Conservation (phyloP, 2,888 invertebrate species). For the Polydrusus cervinus region DNA sequence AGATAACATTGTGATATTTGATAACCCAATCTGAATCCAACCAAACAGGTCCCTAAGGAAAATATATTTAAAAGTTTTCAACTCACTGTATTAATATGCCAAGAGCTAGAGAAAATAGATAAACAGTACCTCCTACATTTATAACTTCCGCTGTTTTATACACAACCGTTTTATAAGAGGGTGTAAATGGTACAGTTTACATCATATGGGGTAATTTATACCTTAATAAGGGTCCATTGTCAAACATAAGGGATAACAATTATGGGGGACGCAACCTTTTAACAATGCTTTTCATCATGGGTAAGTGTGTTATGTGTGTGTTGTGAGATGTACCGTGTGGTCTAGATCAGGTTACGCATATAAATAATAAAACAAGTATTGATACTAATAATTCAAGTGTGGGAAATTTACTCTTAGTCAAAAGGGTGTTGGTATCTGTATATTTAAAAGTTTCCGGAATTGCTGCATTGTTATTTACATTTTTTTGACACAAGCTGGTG, state of each 20-base stretch:
- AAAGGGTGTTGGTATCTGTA: neutral
- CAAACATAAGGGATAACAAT: slow-evolving; percentile 57
- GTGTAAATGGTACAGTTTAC: slow-evolving; percentile 56
- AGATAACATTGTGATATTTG: too few species aligned
- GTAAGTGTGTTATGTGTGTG: slow-evolving; percentile 33
- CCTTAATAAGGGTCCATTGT: slow-evolving; percentile 62
- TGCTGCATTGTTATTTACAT: neutral
- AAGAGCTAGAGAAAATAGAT: neutral
- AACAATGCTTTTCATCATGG: slow-evolving; percentile 11
- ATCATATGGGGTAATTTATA: slow-evolving; percentile 62
- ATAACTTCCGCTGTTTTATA: slow-evolving; percentile 21
- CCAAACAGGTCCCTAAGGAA: too few species aligned
- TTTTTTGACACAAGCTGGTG: too few species aligned
- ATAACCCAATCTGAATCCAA: too few species aligned
- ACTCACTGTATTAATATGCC: too few species aligned
- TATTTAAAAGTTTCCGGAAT: neutral
- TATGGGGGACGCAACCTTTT: slow-evolving; percentile 52
- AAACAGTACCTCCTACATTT: neutral
- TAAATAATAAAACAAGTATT: neutral
- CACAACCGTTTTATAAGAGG: slow-evolving; percentile 57
- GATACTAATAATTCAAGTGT: neutral
- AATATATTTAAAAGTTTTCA: too few species aligned
- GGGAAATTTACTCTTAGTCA: neutral
- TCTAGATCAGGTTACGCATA: slow-evolving; percentile 17
- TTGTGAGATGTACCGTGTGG: slow-evolving; percentile 17